Conservation (phyloP, 2,113 vertebrate genomes). For the Grallaria varia region DNA sequence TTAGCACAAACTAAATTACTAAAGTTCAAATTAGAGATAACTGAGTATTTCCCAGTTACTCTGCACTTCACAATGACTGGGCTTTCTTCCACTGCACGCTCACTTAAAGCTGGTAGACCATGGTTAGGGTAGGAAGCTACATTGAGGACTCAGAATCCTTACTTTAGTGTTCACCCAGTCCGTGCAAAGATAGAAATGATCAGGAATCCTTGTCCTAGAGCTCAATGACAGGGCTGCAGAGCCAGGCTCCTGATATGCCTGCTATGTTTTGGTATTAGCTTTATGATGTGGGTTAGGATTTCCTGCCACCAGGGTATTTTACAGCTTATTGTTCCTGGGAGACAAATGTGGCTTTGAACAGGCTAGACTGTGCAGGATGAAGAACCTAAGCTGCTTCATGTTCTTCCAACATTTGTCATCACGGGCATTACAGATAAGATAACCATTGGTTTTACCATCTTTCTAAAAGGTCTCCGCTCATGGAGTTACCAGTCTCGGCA, state of each 20-base stretch:
- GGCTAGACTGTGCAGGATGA: background rate
- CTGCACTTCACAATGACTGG: background rate
- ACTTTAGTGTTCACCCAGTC: background rate
- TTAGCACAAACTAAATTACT: background rate
- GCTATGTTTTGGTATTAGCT: background rate
- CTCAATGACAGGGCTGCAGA: background rate
- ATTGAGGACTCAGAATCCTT: background rate
- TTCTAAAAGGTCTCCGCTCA: background rate
- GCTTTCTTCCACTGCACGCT: background rate
- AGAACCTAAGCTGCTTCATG: background rate
- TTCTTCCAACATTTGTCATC: background rate
- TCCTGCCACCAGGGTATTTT: background rate
- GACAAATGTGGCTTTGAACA: background rate
- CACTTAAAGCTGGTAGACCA: background rate
- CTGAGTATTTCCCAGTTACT: background rate
- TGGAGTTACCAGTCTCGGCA: background rate
- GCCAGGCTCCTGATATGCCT: background rate
- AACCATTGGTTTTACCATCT: background rate
- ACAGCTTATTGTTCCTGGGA: background rate
- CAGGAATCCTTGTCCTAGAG: background rate
- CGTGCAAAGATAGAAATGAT: background rate
- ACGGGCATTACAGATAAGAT: background rate
- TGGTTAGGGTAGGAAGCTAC: background rate
- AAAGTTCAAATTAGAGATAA: background rate
- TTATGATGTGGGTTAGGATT: background rate